Evolutionary conservation across 2,113 vertebrate species (phyloP), one percentile per base, ranked within the genome.

Genomic region (Astur gentilis): DNA sequence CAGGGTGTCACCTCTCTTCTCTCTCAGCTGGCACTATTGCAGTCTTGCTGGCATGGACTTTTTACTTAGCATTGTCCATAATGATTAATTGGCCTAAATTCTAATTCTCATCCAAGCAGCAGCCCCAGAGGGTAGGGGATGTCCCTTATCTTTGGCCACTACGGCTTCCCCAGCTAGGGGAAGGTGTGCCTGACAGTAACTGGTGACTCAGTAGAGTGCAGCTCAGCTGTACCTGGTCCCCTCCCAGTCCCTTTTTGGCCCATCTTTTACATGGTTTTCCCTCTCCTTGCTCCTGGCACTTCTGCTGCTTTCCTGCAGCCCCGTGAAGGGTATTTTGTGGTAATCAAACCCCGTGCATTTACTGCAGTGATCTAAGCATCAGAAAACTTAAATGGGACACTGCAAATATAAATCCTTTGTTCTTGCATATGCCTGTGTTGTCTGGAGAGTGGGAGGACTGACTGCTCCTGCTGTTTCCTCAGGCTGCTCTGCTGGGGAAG

Each of bases 41-140:
- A 44, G 57, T 11, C 49, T 65, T 11, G 40, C 57, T 79, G 83
- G 52, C 70, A 47, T 4, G 3, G 65, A 9, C 7, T 25, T 50
- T 72, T 73, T 4, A 61, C 62, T 61, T 50, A 70, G 44, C 8
- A 7, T 70, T 66, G 49, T 52, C 44, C 34, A 2, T 61, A 60
- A 13, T 15, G 55, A 81, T 80, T 70, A 36, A 86, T 18, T 89
- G 55, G 29, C 47, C 36, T 62, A 47, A 69, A 19, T 78, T 86
- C 15, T 78, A 47, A n/a, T 64, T 85, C 69, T 76, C 17, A 55
- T 34, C 26, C 55, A 61, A 89, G 26, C 27, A 61, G n/a, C 94
- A 89, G 34, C 25, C 42, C 22, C 0, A 0, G 16, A 69, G 40
- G 4, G 1, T 6, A 65, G 20, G 29, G 29, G 20, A 16, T 5